These are phyloP conservation scores for Hirundo rustica DNA, from an alignment of 2,797 vertebrate genomes.

Conservation along the genomic window DNA sequence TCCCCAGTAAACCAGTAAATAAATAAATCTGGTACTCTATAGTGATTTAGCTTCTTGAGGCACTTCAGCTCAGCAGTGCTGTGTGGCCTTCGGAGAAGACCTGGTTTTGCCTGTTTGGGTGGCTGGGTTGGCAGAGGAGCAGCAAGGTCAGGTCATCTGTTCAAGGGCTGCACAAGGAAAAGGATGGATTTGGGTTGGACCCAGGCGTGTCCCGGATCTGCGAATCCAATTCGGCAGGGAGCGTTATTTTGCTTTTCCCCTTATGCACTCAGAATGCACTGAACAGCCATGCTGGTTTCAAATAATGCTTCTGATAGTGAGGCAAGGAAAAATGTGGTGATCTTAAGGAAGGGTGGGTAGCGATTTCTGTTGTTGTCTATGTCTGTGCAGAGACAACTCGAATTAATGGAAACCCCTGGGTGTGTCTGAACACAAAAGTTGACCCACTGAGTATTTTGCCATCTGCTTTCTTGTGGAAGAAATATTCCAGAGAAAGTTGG, in stretches of 20 bases:
- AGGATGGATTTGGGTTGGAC: not conserved
- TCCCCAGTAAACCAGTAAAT: constrained; percentile 19
- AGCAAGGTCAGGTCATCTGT: not conserved
- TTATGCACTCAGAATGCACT: not conserved
- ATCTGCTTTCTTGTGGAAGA: constrained; percentile 61
- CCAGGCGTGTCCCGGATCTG: not conserved
- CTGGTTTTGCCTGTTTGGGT: not conserved
- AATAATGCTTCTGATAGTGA: not conserved
- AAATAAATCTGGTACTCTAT: constrained; percentile 21
- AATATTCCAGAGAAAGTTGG: constrained; percentile 52
- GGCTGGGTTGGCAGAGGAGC: not conserved
- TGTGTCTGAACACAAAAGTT: not conserved
- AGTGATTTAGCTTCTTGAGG: not conserved
- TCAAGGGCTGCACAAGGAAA: not conserved
- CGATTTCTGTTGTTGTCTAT: constrained; percentile 5
- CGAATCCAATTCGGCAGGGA: not conserved
- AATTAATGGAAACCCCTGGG: constrained; percentile 33
- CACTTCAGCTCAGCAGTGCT: not conserved
- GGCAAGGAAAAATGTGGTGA: not conserved
- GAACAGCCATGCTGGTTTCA: not conserved
- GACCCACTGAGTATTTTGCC: constrained; percentile 48
- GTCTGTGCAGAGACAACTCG: not conserved
- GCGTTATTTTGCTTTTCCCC: not conserved
- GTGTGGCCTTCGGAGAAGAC: not conserved
- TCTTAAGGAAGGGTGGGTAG: not conserved